These are phyloP conservation scores for Drosophila kepulauana DNA, from an alignment of 1,140 invertebrate species.

Conservation along the genomic window DNA sequence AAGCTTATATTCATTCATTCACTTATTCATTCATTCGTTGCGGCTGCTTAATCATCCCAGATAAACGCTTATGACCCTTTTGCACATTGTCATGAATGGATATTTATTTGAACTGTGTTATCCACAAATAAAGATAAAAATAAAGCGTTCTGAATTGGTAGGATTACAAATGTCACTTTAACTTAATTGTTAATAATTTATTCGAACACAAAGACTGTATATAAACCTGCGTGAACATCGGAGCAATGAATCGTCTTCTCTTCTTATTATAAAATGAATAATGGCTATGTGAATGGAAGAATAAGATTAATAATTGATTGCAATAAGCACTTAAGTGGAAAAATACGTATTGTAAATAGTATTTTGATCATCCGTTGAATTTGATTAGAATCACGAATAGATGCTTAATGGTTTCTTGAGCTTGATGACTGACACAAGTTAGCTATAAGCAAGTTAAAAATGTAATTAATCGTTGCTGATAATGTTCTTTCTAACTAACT, in stretches of 20 bases:
- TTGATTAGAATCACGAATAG: slow-evolving; percentile 28
- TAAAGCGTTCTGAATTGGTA: neutral
- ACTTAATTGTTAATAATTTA: neutral
- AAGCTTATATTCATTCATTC: slow-evolving; percentile 10
- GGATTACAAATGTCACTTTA: neutral
- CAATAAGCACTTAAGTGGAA: slow-evolving; percentile 16
- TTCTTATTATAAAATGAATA: neutral
- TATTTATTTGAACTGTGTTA: neutral
- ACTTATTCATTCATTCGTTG: neutral
- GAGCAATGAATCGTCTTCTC: neutral
- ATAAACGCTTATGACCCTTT: slow-evolving; percentile 2
- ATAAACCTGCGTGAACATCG: neutral
- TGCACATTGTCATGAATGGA: too few species aligned
- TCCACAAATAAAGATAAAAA: too few species aligned
- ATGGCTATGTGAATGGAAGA: neutral
- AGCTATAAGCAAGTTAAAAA: slow-evolving; percentile 4
- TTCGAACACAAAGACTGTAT: neutral
- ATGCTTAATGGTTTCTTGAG: slow-evolving; percentile 10
- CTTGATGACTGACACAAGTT: slow-evolving; percentile 21
- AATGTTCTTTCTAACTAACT: slow-evolving; percentile 8
- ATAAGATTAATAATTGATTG: neutral
- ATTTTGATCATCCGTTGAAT: slow-evolving; percentile 23
- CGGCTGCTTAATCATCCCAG: neutral
- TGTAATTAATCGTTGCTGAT: slow-evolving; percentile 17
- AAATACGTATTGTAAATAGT: slow-evolving; percentile 6